Evolutionary conservation across 2,888 invertebrate species (phyloP), one percentile per base, ranked within the genome.

Genomic region (Drosophila birchii): DNA sequence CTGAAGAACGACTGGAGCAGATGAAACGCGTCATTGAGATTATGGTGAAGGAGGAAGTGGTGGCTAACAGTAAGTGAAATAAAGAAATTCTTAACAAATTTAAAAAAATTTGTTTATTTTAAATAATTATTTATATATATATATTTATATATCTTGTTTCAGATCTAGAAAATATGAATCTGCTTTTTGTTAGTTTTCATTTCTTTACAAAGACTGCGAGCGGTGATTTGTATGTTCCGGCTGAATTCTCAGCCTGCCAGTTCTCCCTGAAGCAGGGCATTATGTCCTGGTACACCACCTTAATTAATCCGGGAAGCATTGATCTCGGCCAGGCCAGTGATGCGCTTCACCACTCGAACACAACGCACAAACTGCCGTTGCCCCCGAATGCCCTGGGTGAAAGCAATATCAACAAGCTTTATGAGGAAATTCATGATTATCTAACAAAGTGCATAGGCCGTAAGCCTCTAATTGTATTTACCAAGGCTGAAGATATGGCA

Each of bases 221-320:
- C 3, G 77, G 75, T 1, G 81, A 80, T 0, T 63, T 89, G 1
- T 94, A 93, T 78, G 88, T 92, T 18, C 94, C 94, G 0, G 94
- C 94, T 0, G 94, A 94, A 86, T 91, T 94, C 44, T 93, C 93
- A 0, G 74, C 94, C 0, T 91, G 91, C 14, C 90, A 93, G 73
- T 94, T 93, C 78, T 93, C 93, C 0, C 72, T 94, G 0, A 78
- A 91, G 47, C 78, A 92, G 3, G 94, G 94, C 1, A 82, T 93
- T 0, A 79, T 83, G 43, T 92, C 93, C 49, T 82, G 80, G 1
- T 92, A 87, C 34, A 91, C 89, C 69, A 81, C 92, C 1, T 90
- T 93, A 7, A 85, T 94, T 0, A 92, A 92, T 81, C 93, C 93
- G 41, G 92, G 87, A 53, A 82, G 79, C 14, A 91, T 91, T 80